These are phyloP conservation scores for Celastrina argiolus DNA, from an alignment of 2,888 invertebrate species.

Conservation along the genomic window DNA sequence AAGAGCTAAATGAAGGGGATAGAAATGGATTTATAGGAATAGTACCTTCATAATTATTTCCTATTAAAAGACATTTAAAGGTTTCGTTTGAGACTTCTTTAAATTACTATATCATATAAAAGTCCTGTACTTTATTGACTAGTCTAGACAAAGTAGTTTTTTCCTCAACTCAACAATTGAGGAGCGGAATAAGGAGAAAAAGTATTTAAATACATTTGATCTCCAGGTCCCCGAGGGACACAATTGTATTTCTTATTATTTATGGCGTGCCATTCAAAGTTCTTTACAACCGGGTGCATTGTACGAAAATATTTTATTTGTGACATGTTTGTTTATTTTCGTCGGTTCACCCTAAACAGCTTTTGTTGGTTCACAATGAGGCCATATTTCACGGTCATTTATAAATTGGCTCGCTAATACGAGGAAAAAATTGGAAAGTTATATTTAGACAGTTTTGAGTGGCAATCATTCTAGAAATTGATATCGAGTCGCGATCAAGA, in stretches of 20 bases:
- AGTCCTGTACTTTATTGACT: not conserved
- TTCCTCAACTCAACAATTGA: slow-evolving; percentile 5
- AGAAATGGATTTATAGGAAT: too few species aligned
- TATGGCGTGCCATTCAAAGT: slow-evolving; percentile 72
- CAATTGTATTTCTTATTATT: slow-evolving; percentile 69
- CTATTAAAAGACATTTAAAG: too few species aligned
- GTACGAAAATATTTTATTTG: slow-evolving; percentile 71
- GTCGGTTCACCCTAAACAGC: slow-evolving; percentile 68
- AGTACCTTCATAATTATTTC: too few species aligned
- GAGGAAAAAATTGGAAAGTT: slow-evolving; percentile 1
- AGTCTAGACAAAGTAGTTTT: not conserved
- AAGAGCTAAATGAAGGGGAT: too few species aligned
- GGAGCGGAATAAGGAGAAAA: not conserved
- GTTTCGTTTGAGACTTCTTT: too few species aligned
- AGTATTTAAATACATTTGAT: slow-evolving; percentile 22
- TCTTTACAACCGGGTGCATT: slow-evolving; percentile 74
- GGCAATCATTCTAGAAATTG: not conserved
- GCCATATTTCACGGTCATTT: slow-evolving; percentile 70
- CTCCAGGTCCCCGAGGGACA: slow-evolving; percentile 31
- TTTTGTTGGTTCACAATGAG: slow-evolving; percentile 62
- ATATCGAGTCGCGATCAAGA: not conserved
- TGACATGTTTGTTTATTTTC: slow-evolving; percentile 73
- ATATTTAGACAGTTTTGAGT: not conserved
- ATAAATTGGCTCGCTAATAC: slow-evolving; percentile 32
- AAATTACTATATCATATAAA: not conserved